phyloP scores from a whole-genome alignment of 1,140 invertebrate species.

The Camponotus floridanus region DNA sequence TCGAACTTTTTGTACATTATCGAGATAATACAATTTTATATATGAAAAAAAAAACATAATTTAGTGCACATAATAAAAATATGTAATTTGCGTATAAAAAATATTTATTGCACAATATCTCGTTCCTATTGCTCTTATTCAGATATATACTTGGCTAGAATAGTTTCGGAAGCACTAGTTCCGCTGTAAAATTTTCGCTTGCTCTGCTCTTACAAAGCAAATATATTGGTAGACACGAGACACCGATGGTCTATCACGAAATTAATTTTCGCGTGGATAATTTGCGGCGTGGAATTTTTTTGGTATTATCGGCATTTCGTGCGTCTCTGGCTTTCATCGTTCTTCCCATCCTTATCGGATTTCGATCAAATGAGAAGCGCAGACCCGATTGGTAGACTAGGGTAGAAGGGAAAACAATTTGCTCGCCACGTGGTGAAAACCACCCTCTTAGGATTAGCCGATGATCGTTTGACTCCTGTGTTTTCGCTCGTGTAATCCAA shows the following conservation, averaged over 20 bases:
- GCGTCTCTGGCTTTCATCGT: constrained; percentile 12
- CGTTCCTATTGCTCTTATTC: background rate
- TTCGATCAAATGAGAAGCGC: constrained; percentile 62
- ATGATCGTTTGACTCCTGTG: constrained; percentile 52
- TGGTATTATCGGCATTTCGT: constrained; percentile 5
- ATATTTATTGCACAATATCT: background rate
- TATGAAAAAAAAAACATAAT: background rate
- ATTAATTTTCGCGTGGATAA: constrained; percentile 39
- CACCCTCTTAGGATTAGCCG: constrained; percentile 61
- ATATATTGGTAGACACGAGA: background rate
- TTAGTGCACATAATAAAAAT: background rate
- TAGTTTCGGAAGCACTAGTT: background rate
- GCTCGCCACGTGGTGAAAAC: constrained; percentile 31
- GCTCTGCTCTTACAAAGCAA: background rate
- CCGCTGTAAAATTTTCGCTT: background rate
- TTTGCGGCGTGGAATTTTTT: constrained; percentile 26
- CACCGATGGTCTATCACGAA: background rate
- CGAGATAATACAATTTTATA: background rate
- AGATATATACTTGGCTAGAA: background rate
- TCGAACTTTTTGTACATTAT: background rate
- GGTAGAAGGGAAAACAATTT: constrained; percentile 67
- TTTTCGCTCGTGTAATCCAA: constrained; percentile 50
- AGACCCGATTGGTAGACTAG: background rate
- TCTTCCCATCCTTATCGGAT: constrained; percentile 50
- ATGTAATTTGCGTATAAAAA: background rate